A percentile compares a stretch with the other conserved stretches of the same genome.
Conservation (phyloP, 2,113 vertebrate species). For the Bubo blakistoni region DNA sequence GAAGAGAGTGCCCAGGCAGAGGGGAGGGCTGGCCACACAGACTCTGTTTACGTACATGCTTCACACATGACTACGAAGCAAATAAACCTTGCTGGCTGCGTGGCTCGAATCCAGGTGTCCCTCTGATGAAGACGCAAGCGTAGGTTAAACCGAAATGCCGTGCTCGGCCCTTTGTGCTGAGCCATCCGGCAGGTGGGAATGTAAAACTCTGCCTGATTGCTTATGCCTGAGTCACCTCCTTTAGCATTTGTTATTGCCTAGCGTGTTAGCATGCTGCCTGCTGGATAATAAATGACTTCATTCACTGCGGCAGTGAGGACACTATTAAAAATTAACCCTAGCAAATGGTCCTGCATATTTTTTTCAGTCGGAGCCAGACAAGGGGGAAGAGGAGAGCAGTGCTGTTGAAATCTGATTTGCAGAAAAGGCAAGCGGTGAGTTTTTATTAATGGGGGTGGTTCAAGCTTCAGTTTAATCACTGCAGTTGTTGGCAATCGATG, state of each 20-base stretch:
- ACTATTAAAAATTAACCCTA: constrained; percentile 50
- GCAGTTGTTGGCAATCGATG: neutral
- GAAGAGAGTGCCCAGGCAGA: neutral
- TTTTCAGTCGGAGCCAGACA: neutral
- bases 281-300: constrained; percentile 43
- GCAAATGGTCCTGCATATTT: neutral
- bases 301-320: constrained; percentile 2
- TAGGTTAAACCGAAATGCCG: rapidly evolving
- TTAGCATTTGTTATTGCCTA: neutral
- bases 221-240: constrained; percentile 40
- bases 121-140: rapidly evolving
- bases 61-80: neutral
- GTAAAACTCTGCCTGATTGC: neutral
- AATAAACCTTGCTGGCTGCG: neutral
- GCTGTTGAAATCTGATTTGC: neutral
- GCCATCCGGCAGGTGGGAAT: neutral
- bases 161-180: neutral
- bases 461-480: neutral
- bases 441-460: neutral
- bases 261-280: neutral
- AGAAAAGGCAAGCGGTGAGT: neutral
- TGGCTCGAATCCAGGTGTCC: neutral
- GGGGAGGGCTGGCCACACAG: neutral
- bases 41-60: neutral
- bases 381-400: neutral